Conservation (phyloP, 1,140 invertebrate species). For the Calliphora vicina region DNA sequence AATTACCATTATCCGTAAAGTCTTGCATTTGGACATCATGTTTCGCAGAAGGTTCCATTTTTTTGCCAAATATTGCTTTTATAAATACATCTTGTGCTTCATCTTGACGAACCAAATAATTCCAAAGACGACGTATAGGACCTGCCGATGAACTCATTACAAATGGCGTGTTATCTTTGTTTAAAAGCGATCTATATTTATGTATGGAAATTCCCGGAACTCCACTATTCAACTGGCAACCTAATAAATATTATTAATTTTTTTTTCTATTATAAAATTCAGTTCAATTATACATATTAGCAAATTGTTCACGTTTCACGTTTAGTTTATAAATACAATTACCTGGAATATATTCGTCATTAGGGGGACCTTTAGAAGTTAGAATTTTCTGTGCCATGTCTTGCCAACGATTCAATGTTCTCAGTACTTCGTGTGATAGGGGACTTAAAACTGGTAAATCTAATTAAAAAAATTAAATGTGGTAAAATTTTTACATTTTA, state of each 20-base stretch:
- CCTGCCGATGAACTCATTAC: slow-evolving; percentile 77
- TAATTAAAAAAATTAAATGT: slow-evolving; percentile 41
- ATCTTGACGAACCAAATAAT: slow-evolving; percentile 92
- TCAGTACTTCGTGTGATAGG: slow-evolving; percentile 86
- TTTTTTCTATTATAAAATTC: too few relatives aligned
- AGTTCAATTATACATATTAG: too few relatives aligned
- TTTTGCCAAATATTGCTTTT: slow-evolving; percentile 89
- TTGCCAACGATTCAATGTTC: slow-evolving; percentile 89
- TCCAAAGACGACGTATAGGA: slow-evolving; percentile 90
- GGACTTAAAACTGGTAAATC: slow-evolving; percentile 95
- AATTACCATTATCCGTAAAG: slow-evolving; percentile 35
- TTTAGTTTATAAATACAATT: slow-evolving; percentile 5
- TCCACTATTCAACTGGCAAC: slow-evolving; percentile 79
- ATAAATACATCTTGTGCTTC: slow-evolving; percentile 95
- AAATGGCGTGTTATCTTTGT: slow-evolving; percentile 96
- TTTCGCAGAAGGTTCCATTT: slow-evolving; percentile 45
- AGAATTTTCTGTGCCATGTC: slow-evolving; percentile 64
- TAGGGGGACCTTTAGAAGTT: slow-evolving; percentile 71
- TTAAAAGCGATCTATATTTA: slow-evolving; percentile 91
- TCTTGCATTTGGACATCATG: background rate
- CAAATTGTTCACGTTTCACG: too few relatives aligned
- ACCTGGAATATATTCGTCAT: slow-evolving; percentile 79
- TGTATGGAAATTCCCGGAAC: slow-evolving; percentile 82
- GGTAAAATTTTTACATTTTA: slow-evolving; percentile 41
- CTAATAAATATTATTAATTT: slow-evolving; percentile 61